phyloP scores from a whole-genome alignment of 2,113 vertebrate species.

The Psittacula cyanocephala region DNA sequence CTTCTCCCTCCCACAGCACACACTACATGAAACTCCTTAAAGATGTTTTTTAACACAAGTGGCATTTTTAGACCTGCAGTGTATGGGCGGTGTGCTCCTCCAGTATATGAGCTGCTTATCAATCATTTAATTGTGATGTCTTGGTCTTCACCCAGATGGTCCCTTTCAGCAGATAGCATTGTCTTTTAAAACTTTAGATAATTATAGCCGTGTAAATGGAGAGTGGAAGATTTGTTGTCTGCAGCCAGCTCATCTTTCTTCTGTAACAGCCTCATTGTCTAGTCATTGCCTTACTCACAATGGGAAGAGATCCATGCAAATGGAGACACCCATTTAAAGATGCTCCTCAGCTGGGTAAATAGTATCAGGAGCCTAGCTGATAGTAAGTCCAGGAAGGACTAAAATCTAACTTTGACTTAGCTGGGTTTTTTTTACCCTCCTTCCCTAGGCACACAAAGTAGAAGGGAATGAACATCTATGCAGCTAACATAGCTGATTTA shows the following conservation, averaged over 20 bases:
- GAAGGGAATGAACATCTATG: background rate
- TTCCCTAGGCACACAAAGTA: background rate
- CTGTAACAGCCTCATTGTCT: conserved; percentile 75
- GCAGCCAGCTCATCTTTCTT: conserved; percentile 69
- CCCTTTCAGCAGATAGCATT: conserved; percentile 76
- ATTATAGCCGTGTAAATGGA: conserved; percentile 76
- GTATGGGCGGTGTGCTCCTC: conserved; percentile 32
- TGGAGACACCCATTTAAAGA: conserved; percentile 61
- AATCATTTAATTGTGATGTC: conserved; percentile 63
- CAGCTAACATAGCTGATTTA: background rate
- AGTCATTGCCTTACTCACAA: conserved; percentile 67
- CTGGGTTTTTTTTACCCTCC: background rate
- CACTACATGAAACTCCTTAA: conserved; percentile 45
- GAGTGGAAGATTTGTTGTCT: conserved; percentile 73
- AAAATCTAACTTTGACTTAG: background rate
- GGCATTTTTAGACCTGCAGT: conserved; percentile 45
- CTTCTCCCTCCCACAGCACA: background rate
- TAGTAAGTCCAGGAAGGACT: conserved; percentile 10
- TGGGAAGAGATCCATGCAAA: conserved; percentile 58
- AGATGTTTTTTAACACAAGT: conserved; percentile 53
- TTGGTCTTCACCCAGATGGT: conserved; percentile 77
- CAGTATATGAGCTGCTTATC: conserved; percentile 34
- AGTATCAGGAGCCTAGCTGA: conserved; percentile 42
- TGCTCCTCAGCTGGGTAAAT: conserved; percentile 53
- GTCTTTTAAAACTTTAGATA: conserved; percentile 79